Conservation (phyloP, 2,888 invertebrate species). For the Rutpela maculata region DNA sequence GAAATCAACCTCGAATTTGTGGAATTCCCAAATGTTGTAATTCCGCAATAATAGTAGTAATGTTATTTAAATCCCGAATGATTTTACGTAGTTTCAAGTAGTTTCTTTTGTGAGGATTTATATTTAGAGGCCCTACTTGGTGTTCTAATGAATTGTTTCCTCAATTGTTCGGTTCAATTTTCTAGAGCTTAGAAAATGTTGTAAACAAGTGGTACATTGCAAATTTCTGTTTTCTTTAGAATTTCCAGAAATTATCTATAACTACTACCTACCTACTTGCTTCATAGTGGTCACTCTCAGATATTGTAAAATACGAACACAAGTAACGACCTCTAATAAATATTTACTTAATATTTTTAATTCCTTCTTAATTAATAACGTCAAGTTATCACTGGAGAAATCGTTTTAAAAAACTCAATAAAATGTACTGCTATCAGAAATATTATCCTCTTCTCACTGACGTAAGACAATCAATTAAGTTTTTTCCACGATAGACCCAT, state of each 20-base stretch:
- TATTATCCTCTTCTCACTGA: slow-evolving; percentile 12
- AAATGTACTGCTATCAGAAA: background rate
- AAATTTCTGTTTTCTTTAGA: background rate
- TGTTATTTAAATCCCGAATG: slow-evolving; percentile 4
- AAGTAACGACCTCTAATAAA: too few relatives aligned
- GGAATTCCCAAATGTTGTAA: slow-evolving; percentile 51
- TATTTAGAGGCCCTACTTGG: too few relatives aligned
- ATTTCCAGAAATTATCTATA: background rate
- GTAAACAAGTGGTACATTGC: background rate
- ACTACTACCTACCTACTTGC: too few relatives aligned
- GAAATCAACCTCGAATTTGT: slow-evolving; percentile 46
- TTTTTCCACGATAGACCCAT: slow-evolving; percentile 5
- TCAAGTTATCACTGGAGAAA: background rate
- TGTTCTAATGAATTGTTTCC: background rate
- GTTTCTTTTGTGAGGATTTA: background rate
- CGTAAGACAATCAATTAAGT: slow-evolving; percentile 7
- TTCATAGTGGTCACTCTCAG: too few relatives aligned
- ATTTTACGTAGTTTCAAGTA: background rate
- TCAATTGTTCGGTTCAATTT: background rate
- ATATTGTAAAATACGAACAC: too few relatives aligned
- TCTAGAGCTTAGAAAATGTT: background rate
- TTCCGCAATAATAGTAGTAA: slow-evolving; percentile 24
- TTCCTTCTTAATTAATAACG: background rate
- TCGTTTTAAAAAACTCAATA: background rate
- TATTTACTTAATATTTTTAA: too few relatives aligned